A percentile compares a stretch with the other conserved stretches of the same genome.
Evolutionary conservation across 2,888 invertebrate genomes (phyloP).

Genomic region (Aradus depressus): DNA sequence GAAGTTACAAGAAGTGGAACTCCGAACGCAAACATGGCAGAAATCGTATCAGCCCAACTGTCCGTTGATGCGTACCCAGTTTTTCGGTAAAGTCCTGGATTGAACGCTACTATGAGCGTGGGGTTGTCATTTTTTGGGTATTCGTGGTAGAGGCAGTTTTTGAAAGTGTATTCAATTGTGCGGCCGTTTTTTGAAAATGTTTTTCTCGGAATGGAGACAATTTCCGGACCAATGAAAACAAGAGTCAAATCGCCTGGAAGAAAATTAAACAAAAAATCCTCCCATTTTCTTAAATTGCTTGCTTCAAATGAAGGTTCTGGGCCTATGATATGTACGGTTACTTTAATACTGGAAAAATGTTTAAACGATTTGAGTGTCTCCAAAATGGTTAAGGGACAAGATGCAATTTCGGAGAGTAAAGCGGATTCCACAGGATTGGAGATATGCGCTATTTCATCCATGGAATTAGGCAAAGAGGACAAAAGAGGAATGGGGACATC

Average conservation of each 20-base stretch:
- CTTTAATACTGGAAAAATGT: slow-evolving; percentile 4
- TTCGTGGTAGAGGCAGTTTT: slow-evolving; percentile 38
- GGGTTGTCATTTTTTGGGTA: slow-evolving; percentile 32
- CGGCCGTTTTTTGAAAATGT: slow-evolving; percentile 37
- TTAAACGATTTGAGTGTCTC: slow-evolving; percentile 20
- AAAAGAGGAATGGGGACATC: slow-evolving; percentile 1
- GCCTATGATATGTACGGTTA: slow-evolving; percentile 46
- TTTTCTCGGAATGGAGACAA: slow-evolving; percentile 36
- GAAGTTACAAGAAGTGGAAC: slow-evolving; percentile 54
- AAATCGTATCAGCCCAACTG: slow-evolving; percentile 55
- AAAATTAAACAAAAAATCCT: slow-evolving; percentile 55
- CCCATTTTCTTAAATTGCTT: slow-evolving; percentile 56
- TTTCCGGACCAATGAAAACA: slow-evolving; percentile 53
- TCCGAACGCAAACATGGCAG: slow-evolving; percentile 42
- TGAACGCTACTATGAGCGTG: slow-evolving; percentile 53
- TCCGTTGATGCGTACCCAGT: slow-evolving; percentile 52
- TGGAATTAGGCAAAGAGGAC: background rate
- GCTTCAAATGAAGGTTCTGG: slow-evolving; percentile 64
- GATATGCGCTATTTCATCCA: background rate
- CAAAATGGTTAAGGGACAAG: slow-evolving; percentile 32
- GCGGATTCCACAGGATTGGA: slow-evolving; percentile 17
- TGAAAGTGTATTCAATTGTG: slow-evolving; percentile 44
- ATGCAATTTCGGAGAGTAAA: slow-evolving; percentile 32
- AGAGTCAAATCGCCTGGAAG: slow-evolving; percentile 46
- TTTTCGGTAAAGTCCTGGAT: slow-evolving; percentile 56